These are phyloP conservation scores for Lutraria rhynchaena DNA, from an alignment of 1,140 invertebrate genomes.

Conservation along the genomic window DNA sequence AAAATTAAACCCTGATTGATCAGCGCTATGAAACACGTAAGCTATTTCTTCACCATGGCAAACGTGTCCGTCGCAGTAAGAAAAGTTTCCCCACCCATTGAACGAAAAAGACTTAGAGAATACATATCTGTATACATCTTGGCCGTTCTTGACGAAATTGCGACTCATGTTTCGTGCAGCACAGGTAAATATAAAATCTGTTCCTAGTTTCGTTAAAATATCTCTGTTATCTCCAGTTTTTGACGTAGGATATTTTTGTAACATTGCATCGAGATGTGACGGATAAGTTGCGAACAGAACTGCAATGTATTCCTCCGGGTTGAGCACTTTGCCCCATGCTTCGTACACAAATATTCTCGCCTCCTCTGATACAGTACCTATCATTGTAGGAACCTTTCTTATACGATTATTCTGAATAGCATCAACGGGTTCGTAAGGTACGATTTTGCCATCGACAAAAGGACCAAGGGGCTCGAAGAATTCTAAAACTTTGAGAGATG, in stretches of 20 bases:
- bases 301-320: constrained; percentile 41
- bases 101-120: constrained; percentile 69
- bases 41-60: constrained; percentile 72
- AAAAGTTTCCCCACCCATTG: constrained; percentile 67
- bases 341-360: constrained; percentile 66
- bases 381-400: constrained; percentile 61
- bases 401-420: constrained; percentile 48
- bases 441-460: constrained; percentile 62
- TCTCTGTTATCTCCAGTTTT: constrained; percentile 60
- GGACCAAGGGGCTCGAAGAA: constrained; percentile 70
- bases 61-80: constrained; percentile 67
- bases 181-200: constrained; percentile 69
- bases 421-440: constrained; percentile 58
- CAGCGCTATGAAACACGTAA: constrained; percentile 67
- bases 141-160: constrained; percentile 30
- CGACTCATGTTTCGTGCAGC: constrained; percentile 60
- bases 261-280: constrained; percentile 32
- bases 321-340: constrained; percentile 60
- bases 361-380: constrained; percentile 66
- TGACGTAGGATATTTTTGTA: constrained; percentile 56
- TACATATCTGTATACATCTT: constrained; percentile 57
- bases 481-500: constrained; percentile 67
- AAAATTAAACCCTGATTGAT: constrained; percentile 61
- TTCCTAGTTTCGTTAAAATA: constrained; percentile 55
- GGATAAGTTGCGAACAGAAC: constrained; percentile 62